Evolutionary conservation across 2,113 vertebrate genomes (phyloP), one percentile per base, ranked within the genome.

Genomic region (Xenopus borealis): DNA sequence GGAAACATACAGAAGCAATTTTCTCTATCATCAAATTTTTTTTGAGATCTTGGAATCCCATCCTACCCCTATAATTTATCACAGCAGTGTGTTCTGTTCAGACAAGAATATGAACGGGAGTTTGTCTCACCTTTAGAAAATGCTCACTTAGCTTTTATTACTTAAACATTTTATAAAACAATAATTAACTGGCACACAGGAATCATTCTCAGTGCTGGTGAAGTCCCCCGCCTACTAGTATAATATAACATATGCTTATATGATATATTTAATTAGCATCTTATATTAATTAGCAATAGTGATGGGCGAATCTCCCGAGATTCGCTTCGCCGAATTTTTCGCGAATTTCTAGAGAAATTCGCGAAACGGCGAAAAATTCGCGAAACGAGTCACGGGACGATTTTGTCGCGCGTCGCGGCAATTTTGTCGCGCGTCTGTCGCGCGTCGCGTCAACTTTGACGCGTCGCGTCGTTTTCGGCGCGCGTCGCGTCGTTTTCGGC

Each of bases 161-260:
- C 67, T 69, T 70, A 69, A 77, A 77, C 70, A 77, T 77, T 77
- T 77, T 59, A 70, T 63, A 77, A 77, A 70, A 77, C 50, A 63
- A 69, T 75, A 75, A 75, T 75, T 69, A 75, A 23, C 73, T 62
- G 27, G 57, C 47, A 20, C 67, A 16, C 66, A 46, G 61, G n/a
- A 77, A 27, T 58, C 58, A 70, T 77, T 77, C 50, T 69, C 63
- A 57, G 61, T 70, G 59, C 61, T 63, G 46, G 55, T 62, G 47
- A 64, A 70, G 66, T 77, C 74, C 74, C 52, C 66, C 46, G 62
- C 53, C 59, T 70, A 17, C 50, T 47, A 18, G 19, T 77, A 57
- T 69, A 62, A 75, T 75, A 75, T 67, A 63, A 55, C 55, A 75
- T 69, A 75, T 53, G 58, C 66, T 69, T 63, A 69, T 64, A 77